Evolutionary conservation across 2,888 invertebrate species (phyloP).

Genomic region (Furcula furcula): DNA sequence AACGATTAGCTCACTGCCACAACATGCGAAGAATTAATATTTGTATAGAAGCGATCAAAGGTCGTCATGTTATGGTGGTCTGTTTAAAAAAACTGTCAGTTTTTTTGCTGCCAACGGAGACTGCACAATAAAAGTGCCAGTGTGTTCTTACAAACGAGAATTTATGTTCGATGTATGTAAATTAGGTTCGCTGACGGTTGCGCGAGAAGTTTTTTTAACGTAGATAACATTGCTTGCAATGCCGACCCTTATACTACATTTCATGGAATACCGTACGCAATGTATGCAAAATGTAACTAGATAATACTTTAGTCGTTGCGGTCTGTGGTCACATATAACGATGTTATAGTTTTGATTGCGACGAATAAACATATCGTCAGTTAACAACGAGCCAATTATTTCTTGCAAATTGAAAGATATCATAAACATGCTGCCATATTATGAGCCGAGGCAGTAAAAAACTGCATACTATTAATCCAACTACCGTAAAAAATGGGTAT

Average conservation of each 20-base stretch:
- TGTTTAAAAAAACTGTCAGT: constrained; percentile 60
- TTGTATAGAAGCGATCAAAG: constrained; percentile 70
- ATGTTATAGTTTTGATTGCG: constrained; percentile 1
- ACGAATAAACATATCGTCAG: neutral
- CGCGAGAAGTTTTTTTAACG: constrained; percentile 44
- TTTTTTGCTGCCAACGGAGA: constrained; percentile 67
- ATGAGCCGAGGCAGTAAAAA: no score
- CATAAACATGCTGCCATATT: no score
- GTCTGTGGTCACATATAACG: neutral
- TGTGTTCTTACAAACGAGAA: constrained; percentile 80
- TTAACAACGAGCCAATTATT: neutral
- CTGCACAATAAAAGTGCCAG: constrained; percentile 79
- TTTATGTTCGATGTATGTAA: constrained; percentile 77
- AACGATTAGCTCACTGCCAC: constrained; percentile 57
- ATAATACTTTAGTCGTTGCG: neutral
- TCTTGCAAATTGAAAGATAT: neutral
- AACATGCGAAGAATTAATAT: constrained; percentile 68
- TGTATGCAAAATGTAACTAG: constrained; percentile 26
- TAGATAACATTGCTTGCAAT: constrained; percentile 43
- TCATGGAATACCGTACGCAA: constrained; percentile 43
- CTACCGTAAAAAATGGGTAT: no score
- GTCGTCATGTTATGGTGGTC: constrained; percentile 53
- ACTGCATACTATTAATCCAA: no score
- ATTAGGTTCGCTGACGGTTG: constrained; percentile 63
- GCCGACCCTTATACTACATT: no score